Evolutionary conservation across 2,113 vertebrate species (phyloP).

Genomic region (Smithornis capensis): DNA sequence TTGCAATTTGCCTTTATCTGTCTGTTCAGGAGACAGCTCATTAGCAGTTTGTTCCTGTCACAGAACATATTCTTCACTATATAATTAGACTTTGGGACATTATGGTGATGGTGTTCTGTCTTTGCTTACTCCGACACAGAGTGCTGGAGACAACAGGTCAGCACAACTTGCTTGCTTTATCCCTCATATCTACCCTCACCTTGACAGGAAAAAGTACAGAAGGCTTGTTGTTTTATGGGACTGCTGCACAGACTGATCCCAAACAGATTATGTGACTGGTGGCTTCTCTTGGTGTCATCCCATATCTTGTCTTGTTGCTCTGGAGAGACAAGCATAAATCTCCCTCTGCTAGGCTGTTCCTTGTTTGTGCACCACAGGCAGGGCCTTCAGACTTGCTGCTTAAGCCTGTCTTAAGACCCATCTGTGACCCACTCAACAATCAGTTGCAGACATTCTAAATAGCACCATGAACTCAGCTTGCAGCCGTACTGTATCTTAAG

Average conservation of each 20-base stretch:
- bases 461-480: neutral
- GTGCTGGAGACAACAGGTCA: neutral
- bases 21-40: neutral
- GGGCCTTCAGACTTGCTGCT: neutral
- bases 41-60: neutral
- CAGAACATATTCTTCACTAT: neutral
- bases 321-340: neutral
- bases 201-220: neutral
- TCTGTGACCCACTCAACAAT: fast-evolving
- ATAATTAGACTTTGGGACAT: neutral
- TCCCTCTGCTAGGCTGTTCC: neutral
- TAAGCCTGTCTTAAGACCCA: neutral
- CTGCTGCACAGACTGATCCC: neutral
- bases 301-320: fast-evolving
- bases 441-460: neutral
- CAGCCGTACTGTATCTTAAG: neutral
- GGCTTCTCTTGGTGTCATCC: neutral
- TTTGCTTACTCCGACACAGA: neutral
- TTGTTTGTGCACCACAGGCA: fast-evolving
- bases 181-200: neutral
- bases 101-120: neutral
- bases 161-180: neutral
- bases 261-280: neutral
- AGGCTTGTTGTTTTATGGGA: neutral
- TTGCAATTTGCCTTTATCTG: neutral